Evolutionary conservation across 1,140 invertebrate genomes (phyloP).

Genomic region (Pseudomyrmex flavicornis): DNA sequence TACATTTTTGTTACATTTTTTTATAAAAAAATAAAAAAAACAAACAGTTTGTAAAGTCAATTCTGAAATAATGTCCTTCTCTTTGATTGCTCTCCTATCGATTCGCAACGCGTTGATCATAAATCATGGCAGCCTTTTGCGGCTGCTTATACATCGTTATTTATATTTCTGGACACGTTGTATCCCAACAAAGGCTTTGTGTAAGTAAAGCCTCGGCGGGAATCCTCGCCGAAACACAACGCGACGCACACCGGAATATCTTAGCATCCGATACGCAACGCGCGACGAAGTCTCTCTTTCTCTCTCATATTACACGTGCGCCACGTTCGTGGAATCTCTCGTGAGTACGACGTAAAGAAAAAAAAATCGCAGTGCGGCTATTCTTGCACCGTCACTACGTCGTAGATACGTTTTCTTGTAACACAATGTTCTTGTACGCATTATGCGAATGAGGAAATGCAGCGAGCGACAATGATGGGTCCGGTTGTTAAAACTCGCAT

Average conservation of each 20-base stretch:
- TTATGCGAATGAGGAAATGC: slow-evolving; percentile 52
- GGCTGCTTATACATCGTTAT: slow-evolving; percentile 53
- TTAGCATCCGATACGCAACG: neutral
- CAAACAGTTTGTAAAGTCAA: neutral
- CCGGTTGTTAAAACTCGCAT: slow-evolving; percentile 25
- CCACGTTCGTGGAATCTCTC: too few species aligned
- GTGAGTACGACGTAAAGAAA: slow-evolving; percentile 44
- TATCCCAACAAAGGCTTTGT: slow-evolving; percentile 52
- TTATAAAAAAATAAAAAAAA: neutral
- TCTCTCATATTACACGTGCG: neutral
- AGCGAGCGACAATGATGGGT: neutral
- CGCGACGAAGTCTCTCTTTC: neutral
- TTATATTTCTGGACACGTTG: slow-evolving; percentile 51
- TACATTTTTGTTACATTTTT: too few species aligned
- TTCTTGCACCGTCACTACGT: slow-evolving; percentile 64
- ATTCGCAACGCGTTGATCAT: neutral
- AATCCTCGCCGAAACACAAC: neutral
- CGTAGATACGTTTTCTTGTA: slow-evolving; percentile 7
- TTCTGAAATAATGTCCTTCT: neutral
- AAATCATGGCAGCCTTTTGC: slow-evolving; percentile 49
- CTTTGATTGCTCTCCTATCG: neutral
- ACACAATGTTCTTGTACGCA: slow-evolving; percentile 62
- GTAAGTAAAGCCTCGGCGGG: slow-evolving; percentile 40
- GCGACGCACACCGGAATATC: slow-evolving; percentile 6
- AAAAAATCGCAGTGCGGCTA: slow-evolving; percentile 24